Evolutionary conservation across 2,888 invertebrate species (phyloP), one percentile per base, ranked within the genome.

Genomic region (Pseudolycoriella hygida): DNA sequence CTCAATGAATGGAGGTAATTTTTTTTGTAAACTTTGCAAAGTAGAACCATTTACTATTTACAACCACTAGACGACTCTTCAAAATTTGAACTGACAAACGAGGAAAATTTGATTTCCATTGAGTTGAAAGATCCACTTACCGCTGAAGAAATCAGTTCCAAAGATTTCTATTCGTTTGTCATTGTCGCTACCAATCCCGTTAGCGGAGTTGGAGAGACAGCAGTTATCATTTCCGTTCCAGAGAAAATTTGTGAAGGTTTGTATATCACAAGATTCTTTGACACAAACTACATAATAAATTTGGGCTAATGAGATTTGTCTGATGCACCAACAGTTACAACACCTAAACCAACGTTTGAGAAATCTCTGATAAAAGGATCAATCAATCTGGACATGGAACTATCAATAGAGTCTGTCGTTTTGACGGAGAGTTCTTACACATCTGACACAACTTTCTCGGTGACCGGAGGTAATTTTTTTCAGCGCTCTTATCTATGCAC

Each of bases 171-270:
- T 14, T 20, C 34, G 37, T 38, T 44, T 44, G 17, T 37, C 17
- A 12, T 44, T 19, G 15, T 2, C 15, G 44, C 38, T 12, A 44
- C 17, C 6, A 15, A 20, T 3, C 14, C 6, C 11, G 44, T 37
- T 19, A 37, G 38, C 11, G n/a, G 18, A 20, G 3, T n/a, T 25
- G 44, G 37, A 10, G 20, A 19, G 12, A 25, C 38, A 19, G 44
- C 38, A 15, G 44, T 44, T 34, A 15, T 44, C 12, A 44, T 44
- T 14, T 19, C 18, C 11, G 2, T 44, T 8, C 20, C 20, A 12
- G 8, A 5, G 15, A 34, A 34, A 34, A 12, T 30, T 10, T 30
- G 30, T 30, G 8, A 6, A 30, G 30, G 30, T 30, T 10, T 30
- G 30, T 30, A 30, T 10, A 30, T 10, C 11, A 30, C 30, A 30